These are phyloP conservation scores for Panonychus citri DNA, from an alignment of 1,140 invertebrate species.

Conservation along the genomic window DNA sequence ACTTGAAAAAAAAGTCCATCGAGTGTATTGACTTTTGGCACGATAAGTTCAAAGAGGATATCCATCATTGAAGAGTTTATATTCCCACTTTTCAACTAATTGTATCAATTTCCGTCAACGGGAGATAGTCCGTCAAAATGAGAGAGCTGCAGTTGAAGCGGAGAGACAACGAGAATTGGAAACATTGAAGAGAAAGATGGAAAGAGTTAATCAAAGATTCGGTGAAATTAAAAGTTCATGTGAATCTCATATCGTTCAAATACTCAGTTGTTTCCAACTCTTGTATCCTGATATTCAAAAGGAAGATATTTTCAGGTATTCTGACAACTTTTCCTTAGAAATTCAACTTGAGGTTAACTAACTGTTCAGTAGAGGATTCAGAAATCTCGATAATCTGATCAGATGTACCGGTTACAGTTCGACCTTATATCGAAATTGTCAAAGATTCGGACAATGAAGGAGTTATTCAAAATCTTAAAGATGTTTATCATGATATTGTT, in stretches of 20 bases:
- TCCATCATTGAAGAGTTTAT: conserved; percentile 26
- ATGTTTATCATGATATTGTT: conserved; percentile 16
- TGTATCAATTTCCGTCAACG: conserved; percentile 5
- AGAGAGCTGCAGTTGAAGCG: conserved; percentile 17
- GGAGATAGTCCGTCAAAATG: not conserved
- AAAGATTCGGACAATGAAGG: conserved; percentile 5
- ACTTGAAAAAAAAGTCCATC: conserved; percentile 25
- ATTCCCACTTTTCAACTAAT: conserved; percentile 25
- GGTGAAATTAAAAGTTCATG: conserved; percentile 10
- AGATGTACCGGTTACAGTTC: not conserved
- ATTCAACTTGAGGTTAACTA: too few relatives aligned
- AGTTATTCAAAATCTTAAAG: conserved; percentile 17
- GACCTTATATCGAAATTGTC: conserved; percentile 1
- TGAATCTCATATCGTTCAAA: conserved; percentile 17
- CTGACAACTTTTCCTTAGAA: too few relatives aligned
- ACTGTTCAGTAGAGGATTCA: too few relatives aligned
- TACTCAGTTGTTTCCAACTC: conserved; percentile 23
- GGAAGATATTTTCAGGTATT: conserved; percentile 1
- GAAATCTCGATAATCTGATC: conserved; percentile 2
- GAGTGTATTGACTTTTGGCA: conserved; percentile 29
- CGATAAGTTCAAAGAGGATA: conserved; percentile 27
- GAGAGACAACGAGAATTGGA: conserved; percentile 15
- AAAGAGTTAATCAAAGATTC: conserved; percentile 10
- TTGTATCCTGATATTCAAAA: conserved; percentile 19
- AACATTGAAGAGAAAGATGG: conserved; percentile 17